Evolutionary conservation across 2,113 vertebrate species (phyloP), one percentile per base, ranked within the genome.

Genomic region (Megalops atlanticus): DNA sequence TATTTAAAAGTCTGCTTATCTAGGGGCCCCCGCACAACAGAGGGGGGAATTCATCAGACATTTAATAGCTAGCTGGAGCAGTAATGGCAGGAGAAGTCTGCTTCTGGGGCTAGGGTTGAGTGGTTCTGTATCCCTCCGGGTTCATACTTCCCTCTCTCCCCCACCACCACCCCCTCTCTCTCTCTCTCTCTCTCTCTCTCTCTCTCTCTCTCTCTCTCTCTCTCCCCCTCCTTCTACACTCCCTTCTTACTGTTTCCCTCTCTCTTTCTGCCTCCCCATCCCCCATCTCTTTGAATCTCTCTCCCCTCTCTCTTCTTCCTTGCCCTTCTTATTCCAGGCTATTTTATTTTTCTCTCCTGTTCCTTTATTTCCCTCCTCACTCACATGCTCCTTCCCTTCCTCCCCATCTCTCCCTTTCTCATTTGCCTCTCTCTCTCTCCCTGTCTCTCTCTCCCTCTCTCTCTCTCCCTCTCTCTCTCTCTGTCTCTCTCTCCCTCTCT

Each of bases 321-420:
- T n/a, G 40, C 31, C 74, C 21, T 41, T 76, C 41, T 47, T 41
- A 4, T 21, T 36, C 49, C n/a, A 47, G 5, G 15, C n/a, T 10
- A n/a, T 38, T 33, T 69, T 54, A 75, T 78, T 75, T 78, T 76
- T 49, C 72, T 35, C 58, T 39, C 41, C 73, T 18, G 24, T 68
- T 58, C 18, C 35, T 41, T n/a, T 27, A 39, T 36, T 31, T 8
- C 41, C 49, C 11, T 14, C n/a, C 45, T 6, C 72, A 11, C 38
- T 2, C 43, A n/a, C 6, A 39, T 43, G 80, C 77, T 82, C 79
- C 64, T 78, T 80, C 81, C 58, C 71, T 85, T 78, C 73, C 74
- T 73, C 73, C 74, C 74, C 49, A 52, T 58, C 27, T 14, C 70
- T 54, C 71, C 71, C n/a, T 35, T 40, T 35, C 31, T 8, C 7